Conservation (phyloP, 2,888 invertebrate genomes). For the Dione juno region DNA sequence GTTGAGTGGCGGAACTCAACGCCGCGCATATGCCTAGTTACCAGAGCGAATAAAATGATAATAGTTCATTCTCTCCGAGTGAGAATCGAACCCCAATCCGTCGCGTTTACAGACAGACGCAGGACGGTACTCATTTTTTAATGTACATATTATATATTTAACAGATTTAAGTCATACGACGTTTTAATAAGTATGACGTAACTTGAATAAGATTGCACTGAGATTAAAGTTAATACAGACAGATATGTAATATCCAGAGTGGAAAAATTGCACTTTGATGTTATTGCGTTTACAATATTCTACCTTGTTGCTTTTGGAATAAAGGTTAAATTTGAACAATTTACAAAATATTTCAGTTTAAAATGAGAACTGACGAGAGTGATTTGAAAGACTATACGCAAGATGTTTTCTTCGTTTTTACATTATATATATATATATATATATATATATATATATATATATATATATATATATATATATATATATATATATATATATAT, state of each 20-base stretch:
- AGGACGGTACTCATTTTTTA: no score
- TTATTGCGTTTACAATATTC: neutral
- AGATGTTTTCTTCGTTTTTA: conserved; percentile 32
- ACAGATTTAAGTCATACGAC: neutral
- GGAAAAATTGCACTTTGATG: conserved; percentile 38
- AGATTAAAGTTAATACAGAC: conserved; percentile 38
- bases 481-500: no score
- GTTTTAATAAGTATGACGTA: neutral
- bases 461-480: no score
- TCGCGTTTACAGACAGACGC: no score
- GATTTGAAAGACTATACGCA: conserved; percentile 36
- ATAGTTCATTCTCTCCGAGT: no score
- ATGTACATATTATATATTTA: neutral
- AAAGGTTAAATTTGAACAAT: conserved; percentile 15
- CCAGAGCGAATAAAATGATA: no score
- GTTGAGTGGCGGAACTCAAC: no score
- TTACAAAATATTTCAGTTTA: conserved; percentile 22
- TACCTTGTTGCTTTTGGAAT: neutral
- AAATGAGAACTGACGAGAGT: conserved; percentile 36
- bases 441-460: no score
- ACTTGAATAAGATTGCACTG: conserved; percentile 21
- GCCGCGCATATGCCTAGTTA: no score
- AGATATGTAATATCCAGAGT: conserved; percentile 36
- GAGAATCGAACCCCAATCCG: no score
- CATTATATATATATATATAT: neutral